Conservation (phyloP, 2,113 vertebrate genomes). For the Chauna torquata region DNA sequence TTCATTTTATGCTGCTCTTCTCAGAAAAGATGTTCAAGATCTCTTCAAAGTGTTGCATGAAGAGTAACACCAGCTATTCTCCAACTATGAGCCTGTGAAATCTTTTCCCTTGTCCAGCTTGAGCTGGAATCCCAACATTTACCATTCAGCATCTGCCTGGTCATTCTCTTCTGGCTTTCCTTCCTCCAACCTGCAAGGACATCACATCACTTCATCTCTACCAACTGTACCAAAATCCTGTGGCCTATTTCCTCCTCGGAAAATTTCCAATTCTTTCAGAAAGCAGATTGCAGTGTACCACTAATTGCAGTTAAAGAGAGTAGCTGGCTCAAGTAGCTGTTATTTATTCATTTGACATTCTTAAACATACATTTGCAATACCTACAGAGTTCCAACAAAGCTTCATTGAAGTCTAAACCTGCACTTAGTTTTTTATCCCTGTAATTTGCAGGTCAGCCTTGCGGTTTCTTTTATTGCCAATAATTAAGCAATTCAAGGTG, state of each 20-base stretch:
- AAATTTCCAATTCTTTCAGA: conserved; percentile 31
- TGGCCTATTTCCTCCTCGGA: conserved; percentile 26
- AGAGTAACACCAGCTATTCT: background rate
- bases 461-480: conserved; percentile 48
- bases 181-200: background rate
- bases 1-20: background rate
- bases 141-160: background rate
- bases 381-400: conserved; percentile 59
- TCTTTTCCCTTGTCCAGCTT: background rate
- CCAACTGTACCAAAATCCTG: background rate
- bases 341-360: conserved; percentile 60
- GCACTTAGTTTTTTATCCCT: conserved; percentile 55
- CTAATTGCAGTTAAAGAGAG: conserved; percentile 50
- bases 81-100: background rate
- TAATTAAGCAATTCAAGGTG: conserved; percentile 54
- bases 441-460: conserved; percentile 51
- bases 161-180: background rate
- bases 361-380: conserved; percentile 57
- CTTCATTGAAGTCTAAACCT: conserved; percentile 43
- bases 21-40: background rate
- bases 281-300: conserved; percentile 36
- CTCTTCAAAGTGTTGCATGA: background rate
- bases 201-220: conserved; percentile 4
- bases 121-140: background rate
- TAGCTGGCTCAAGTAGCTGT: conserved; percentile 30